phyloP scores from a whole-genome alignment of 64 coral and sea anemone genomes.

The Montipora capricornis region DNA sequence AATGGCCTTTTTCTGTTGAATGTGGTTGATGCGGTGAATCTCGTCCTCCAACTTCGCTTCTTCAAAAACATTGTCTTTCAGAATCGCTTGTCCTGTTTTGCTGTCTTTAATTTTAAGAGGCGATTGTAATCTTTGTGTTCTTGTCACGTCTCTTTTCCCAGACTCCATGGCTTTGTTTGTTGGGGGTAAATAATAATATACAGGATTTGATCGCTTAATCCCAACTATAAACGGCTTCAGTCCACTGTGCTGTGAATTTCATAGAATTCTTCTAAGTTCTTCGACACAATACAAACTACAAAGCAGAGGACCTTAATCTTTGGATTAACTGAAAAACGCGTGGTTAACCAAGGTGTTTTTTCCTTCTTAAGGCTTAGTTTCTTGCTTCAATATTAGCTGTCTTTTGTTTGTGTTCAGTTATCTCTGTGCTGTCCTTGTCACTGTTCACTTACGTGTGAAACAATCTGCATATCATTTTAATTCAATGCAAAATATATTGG shows the following conservation, averaged over 20 bases:
- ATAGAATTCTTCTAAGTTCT: no score
- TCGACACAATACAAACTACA: no score
- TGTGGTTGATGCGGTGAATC: not conserved
- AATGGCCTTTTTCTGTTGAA: slow-evolving; percentile 8
- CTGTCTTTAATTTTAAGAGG: slow-evolving; percentile 23
- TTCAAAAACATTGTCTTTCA: slow-evolving; percentile 41
- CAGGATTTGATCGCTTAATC: not conserved
- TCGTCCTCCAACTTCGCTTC: slow-evolving; percentile 2
- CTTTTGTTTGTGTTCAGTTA: not conserved
- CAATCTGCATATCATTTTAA: not conserved
- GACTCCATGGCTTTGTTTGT: not conserved
- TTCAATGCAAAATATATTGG: no score
- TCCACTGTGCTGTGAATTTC: no score
- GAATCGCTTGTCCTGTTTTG: slow-evolving; percentile 15
- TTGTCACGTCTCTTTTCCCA: not conserved
- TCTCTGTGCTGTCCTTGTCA: not conserved
- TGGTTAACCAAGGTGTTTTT: not conserved
- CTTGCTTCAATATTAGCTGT: not conserved
- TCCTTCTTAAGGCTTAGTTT: not conserved
- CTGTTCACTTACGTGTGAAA: not conserved
- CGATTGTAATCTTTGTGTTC: not conserved
- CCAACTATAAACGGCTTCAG: not conserved
- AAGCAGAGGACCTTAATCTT: no score
- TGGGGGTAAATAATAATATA: not conserved
- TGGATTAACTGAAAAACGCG: no score